Evolutionary conservation across 1,140 invertebrate genomes (phyloP), one percentile per base, ranked within the genome.

Genomic region (Drosophila pachea): DNA sequence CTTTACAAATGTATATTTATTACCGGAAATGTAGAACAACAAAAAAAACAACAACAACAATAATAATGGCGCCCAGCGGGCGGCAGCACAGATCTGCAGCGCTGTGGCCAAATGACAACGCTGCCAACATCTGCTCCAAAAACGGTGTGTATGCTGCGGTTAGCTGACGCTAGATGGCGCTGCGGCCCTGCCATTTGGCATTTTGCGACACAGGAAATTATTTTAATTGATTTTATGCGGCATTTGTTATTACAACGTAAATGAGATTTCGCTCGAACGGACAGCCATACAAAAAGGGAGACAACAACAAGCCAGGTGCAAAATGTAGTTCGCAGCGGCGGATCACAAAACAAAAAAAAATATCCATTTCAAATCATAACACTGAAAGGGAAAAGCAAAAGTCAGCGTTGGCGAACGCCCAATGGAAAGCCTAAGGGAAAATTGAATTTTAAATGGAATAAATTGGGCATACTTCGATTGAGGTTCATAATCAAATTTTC

Each of bases 1-100:
- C 12, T 83, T 83, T 83, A 76, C 79, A 83, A 79, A 83, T 79
- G 79, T 76, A 67, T 84, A 84, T 84, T 84, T 86, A 84, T 84
- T 84, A 84, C 76, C 73, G 79, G 76, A 84, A 84, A 84, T 84
- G 79, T 86, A 81, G 81, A 84, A 76, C 78, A 84, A 22, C 22
- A 22, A 75, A 73, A 84, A 62, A 67, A 50, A 79, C 67, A 49
- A 68, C n/a, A n/a, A 22, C 22, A 22, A 75, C 76, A 84, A 62
- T 67, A 50, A 79, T 69, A 49, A 68, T 36, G 48, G 38, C n/a
- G 8, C 36, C 22, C 14, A 49, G 8, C n/a, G 48, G 14, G 5
- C 5, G 11, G 32, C 6, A 7, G 38, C 35, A n/a, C 36, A 40
- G 42, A 33, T 7, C 29, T 14, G 12, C 4, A 4, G 8, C 5